These are phyloP conservation scores for Bungarus multicinctus DNA, from an alignment of 2,113 vertebrate genomes.

Conservation along the genomic window DNA sequence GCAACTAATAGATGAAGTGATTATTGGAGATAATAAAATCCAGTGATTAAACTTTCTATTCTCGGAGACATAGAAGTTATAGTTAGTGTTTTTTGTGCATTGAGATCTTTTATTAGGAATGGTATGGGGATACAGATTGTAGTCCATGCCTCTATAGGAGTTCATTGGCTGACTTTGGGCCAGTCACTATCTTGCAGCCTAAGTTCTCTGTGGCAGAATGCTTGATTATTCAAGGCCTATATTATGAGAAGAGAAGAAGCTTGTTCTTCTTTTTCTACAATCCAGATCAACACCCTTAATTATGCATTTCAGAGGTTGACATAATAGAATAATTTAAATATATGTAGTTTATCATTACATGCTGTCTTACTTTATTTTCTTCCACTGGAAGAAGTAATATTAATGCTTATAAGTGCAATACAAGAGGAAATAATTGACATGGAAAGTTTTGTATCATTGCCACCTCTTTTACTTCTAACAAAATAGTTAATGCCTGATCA, in stretches of 20 bases:
- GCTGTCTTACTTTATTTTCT: not conserved
- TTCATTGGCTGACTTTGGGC: not conserved
- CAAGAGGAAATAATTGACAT: not conserved
- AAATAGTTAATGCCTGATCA: not conserved
- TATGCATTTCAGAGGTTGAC: slow-evolving; percentile 11
- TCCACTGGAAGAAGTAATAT: not conserved
- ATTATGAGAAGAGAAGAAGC: slow-evolving; percentile 8
- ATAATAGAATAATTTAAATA: not conserved
- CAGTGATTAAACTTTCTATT: not conserved
- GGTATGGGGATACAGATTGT: not conserved
- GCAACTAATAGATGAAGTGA: not conserved
- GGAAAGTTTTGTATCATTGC: not conserved
- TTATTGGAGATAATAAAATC: not conserved
- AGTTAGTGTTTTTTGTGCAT: not conserved
- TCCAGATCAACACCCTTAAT: not conserved
- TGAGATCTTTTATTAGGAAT: not conserved
- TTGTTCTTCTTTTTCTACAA: not conserved
- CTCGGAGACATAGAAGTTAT: not conserved
- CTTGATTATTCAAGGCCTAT: not conserved
- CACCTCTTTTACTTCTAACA: not conserved
- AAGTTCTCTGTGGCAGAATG: not conserved
- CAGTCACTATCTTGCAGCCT: not conserved
- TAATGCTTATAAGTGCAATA: not conserved
- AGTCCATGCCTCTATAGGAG: not conserved
- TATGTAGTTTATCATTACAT: not conserved